Evolutionary conservation across 2,797 vertebrate species (phyloP).

Genomic region (Strix occidentalis): DNA sequence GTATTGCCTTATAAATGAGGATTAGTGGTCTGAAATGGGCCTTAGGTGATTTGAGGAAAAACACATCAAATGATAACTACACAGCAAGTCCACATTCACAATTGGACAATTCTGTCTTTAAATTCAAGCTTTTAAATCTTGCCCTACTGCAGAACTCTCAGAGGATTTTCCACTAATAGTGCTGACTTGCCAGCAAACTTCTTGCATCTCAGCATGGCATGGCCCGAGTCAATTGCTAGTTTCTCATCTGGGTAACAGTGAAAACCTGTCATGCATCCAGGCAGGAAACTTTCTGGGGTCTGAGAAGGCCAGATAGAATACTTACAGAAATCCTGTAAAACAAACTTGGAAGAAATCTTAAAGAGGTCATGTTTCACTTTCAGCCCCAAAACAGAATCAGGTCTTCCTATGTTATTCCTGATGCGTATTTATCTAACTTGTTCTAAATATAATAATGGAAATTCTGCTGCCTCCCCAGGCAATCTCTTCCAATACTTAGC

Average conservation of each 20-base stretch:
- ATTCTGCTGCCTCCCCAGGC: neutral
- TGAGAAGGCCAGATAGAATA: neutral
- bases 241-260: neutral
- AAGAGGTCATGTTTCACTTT: neutral
- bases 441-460: constrained; percentile 2
- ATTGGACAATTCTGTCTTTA: neutral
- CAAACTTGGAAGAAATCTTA: neutral
- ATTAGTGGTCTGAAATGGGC: neutral
- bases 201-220: neutral
- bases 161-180: neutral
- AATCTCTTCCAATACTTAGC: neutral
- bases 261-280: neutral
- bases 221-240: neutral
- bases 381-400: neutral
- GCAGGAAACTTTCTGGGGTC: neutral
- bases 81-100: neutral
- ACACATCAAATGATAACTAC: neutral
- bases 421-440: neutral
- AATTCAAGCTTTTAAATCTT: neutral
- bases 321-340: neutral
- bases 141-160: neutral
- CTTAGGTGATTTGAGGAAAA: neutral
- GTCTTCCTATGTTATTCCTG: neutral
- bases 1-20: neutral
- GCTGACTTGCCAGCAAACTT: neutral